Conservation (phyloP, 2,888 invertebrate genomes). For the Thalpophila matura region DNA sequence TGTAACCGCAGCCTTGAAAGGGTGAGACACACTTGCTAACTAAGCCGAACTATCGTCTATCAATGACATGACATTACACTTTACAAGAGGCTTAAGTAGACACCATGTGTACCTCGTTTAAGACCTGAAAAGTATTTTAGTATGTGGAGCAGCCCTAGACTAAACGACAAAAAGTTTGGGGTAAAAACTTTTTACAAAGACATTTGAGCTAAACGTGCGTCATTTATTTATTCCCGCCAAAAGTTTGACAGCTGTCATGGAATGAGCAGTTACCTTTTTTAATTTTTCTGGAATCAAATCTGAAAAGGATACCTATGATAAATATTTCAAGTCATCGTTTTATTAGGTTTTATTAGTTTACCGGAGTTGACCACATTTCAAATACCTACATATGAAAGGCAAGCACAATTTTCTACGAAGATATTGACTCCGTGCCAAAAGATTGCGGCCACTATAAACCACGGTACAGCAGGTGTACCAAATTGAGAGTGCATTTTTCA, state of each 20-base stretch:
- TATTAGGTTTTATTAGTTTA: background rate
- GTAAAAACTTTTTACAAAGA: slow-evolving; percentile 17
- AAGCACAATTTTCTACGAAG: slow-evolving; percentile 1
- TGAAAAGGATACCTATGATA: no score
- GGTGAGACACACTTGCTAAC: slow-evolving; percentile 32
- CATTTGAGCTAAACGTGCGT: background rate
- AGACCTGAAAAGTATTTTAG: slow-evolving; percentile 8
- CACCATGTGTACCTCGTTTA: slow-evolving; percentile 26
- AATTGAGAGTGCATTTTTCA: slow-evolving; percentile 45
- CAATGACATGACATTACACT: slow-evolving; percentile 43
- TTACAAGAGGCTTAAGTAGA: slow-evolving; percentile 31
- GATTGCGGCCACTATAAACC: slow-evolving; percentile 24
- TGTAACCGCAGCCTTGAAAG: slow-evolving; percentile 44
- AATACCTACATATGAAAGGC: background rate
- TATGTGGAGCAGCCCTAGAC: background rate
- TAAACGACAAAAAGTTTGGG: background rate
- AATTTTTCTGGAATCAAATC: background rate
- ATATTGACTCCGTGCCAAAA: slow-evolving; percentile 39
- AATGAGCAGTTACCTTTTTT: background rate
- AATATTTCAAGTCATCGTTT: no score
- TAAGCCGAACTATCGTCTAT: slow-evolving; percentile 48
- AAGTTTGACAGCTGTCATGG: slow-evolving; percentile 25
- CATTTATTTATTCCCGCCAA: slow-evolving; percentile 8
- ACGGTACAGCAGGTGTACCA: slow-evolving; percentile 27
- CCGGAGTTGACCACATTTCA: background rate